Evolutionary conservation across 2,797 vertebrate species (phyloP).

Genomic region (Allenopithecus nigroviridis): DNA sequence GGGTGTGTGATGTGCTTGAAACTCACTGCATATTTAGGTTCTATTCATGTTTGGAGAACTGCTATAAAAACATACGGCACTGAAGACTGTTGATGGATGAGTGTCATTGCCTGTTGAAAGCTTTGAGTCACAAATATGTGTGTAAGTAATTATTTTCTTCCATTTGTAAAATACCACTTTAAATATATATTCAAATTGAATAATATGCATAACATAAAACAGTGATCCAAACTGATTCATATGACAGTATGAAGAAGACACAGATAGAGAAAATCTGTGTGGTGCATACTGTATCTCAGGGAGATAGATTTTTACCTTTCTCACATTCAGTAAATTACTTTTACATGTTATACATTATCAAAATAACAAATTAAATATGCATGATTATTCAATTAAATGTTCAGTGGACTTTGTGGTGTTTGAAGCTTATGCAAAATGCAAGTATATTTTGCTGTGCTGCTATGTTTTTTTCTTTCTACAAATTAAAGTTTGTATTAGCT

Average conservation of each 20-base stretch:
- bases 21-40: constrained; percentile 74
- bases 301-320: constrained; percentile 79
- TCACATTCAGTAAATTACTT: constrained; percentile 49
- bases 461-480: neutral
- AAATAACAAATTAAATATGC: constrained; percentile 28
- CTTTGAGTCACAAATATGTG: constrained; percentile 81
- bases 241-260: constrained; percentile 42
- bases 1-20: constrained; percentile 66
- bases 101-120: constrained; percentile 83
- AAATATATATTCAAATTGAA: constrained; percentile 81
- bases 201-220: constrained; percentile 80
- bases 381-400: constrained; percentile 42
- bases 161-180: constrained; percentile 82
- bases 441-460: neutral
- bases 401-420: neutral
- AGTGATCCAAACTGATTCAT: constrained; percentile 74
- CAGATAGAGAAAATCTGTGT: constrained; percentile 76
- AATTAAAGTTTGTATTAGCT: neutral
- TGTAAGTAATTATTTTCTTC: constrained; percentile 82
- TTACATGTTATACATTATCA: constrained; percentile 53
- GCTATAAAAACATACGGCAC: constrained; percentile 63
- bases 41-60: constrained; percentile 66
- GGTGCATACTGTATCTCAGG: constrained; percentile 72
- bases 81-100: constrained; percentile 81
- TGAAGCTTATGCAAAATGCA: constrained; percentile 15